Base-by-base conservation (phyloP, 2,888 invertebrate genomes). In the Ormyrus thymus region DNA sequence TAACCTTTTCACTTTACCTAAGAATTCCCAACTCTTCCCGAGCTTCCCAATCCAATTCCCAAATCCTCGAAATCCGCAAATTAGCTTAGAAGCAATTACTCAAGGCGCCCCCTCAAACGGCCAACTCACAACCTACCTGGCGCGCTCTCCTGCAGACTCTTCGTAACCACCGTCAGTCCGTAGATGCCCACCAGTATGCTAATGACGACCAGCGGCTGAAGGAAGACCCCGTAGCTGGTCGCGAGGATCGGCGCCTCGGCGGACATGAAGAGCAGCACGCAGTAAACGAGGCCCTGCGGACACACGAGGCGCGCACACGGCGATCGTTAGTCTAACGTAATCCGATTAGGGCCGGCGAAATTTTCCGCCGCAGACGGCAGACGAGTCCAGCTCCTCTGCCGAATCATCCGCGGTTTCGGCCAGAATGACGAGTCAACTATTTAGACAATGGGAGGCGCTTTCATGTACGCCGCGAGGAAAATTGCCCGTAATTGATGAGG, bases 141-240 rank as follows among this genome's bases (percentile, higher is more conserved):
- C 81, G 84, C 85, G 76, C 90, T 85, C 77, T 91, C 86, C 85
- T 90, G 84, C 86, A 94, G 76, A 89, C 92, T 90, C 82, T 92
- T 91, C 43, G 93, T 92, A 6, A 92, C 91, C 92, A 95, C 94
- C 55, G 92, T 92, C 86, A 94, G 91, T 0, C 94, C 94, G 93
- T 95, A 95, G 64, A 95, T 91, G 11, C 94, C 95, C 46, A 93
- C 90, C 7, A 95, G 89, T 79, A 95, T 94, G 7, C 95, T 95
- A 2, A 91, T 89, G 4, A 93, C 91, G 56, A 94, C 91, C 61
- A 95, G 88, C 0, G 94, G 94, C 88, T 94, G 94, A 76, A 95
- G 89, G 87, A 92, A 95, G 84, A 93, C 87, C 86, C 83, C 82
- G 70, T 87, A 89, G 68, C 80, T 85, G 13, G 71, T 75, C 13